Conservation (phyloP, 2,113 vertebrate species). For the Morone saxatilis region DNA sequence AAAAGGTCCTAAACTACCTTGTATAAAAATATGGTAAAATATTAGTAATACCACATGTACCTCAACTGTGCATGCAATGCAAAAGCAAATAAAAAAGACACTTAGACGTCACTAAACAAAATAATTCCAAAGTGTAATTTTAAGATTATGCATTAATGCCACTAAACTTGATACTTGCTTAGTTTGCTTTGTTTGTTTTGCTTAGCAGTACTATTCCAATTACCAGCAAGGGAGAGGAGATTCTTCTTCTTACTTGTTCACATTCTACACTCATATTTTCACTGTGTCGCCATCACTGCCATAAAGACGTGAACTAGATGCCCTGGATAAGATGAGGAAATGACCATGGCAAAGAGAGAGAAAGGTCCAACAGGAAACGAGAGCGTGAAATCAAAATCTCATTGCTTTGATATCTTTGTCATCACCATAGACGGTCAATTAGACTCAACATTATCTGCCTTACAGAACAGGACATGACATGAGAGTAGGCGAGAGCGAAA, state of each 20-base stretch:
- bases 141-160: neutral
- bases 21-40: neutral
- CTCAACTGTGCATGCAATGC: neutral
- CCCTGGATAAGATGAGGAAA: conserved; percentile 30
- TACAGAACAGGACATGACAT: conserved; percentile 32
- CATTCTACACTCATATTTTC: neutral
- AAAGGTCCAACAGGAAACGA: conserved; percentile 24
- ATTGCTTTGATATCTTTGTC: conserved; percentile 68
- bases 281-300: conserved; percentile 1
- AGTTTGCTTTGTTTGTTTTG: neutral
- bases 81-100: neutral
- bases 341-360: conserved; percentile 12
- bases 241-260: neutral
- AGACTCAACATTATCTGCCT: conserved; percentile 65
- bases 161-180: neutral
- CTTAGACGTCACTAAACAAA: neutral
- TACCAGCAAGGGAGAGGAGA: neutral
- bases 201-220: neutral
- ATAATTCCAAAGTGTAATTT: neutral
- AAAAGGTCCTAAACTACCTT: neutral
- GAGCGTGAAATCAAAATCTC: conserved; percentile 48
- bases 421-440: conserved; percentile 62
- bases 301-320: conserved; percentile 23
- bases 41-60: neutral
- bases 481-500: conserved; percentile 2